A percentile compares a stretch with the other conserved stretches of the same genome.
Evolutionary conservation across 2,113 vertebrate species (phyloP).

Genomic region (Hippocampus mohnikei): DNA sequence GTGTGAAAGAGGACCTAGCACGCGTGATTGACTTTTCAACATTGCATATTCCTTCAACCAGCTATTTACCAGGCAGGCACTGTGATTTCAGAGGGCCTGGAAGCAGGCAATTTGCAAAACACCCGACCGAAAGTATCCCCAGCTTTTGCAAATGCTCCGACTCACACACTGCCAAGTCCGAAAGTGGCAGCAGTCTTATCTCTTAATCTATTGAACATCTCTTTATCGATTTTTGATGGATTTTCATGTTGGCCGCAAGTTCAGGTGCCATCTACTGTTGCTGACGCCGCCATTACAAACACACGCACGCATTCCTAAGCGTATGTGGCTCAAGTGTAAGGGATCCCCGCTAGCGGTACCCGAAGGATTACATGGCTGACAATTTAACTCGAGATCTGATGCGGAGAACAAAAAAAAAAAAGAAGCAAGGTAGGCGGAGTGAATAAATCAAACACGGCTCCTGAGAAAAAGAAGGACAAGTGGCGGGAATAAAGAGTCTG

Average conservation of each 20-base stretch:
- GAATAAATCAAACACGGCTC: constrained; percentile 47
- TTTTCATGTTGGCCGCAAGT: constrained; percentile 39
- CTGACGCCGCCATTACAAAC: constrained; percentile 7
- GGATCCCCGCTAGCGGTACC: constrained; percentile 41
- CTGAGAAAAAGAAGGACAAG: constrained; percentile 25
- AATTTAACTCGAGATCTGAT: constrained; percentile 52
- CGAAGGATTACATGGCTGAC: constrained; percentile 54
- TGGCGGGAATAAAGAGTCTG: constrained; percentile 20
- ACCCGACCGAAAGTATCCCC: constrained; percentile 41
- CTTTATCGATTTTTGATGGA: constrained; percentile 41
- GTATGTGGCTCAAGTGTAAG: constrained; percentile 12
- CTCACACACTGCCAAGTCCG: constrained; percentile 41
- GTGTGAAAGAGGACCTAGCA: constrained; percentile 57
- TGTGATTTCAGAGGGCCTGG: constrained; percentile 61
- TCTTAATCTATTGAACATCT: constrained; percentile 21
- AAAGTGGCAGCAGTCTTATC: constrained; percentile 34
- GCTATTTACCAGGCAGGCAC: constrained; percentile 60
- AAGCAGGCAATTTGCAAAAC: constrained; percentile 60
- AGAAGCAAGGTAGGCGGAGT: constrained; percentile 18
- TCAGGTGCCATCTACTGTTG: constrained; percentile 24
- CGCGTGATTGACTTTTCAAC: constrained; percentile 71
- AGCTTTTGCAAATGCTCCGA: constrained; percentile 35
- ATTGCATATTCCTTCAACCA: constrained; percentile 64
- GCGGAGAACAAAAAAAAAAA: constrained; percentile 12
- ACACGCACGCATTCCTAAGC: neutral